A percentile compares a stretch with the other conserved stretches of the same genome.
phyloP scores from a whole-genome alignment of 2,113 vertebrate genomes.

The Plecturocebus donacophilus region DNA sequence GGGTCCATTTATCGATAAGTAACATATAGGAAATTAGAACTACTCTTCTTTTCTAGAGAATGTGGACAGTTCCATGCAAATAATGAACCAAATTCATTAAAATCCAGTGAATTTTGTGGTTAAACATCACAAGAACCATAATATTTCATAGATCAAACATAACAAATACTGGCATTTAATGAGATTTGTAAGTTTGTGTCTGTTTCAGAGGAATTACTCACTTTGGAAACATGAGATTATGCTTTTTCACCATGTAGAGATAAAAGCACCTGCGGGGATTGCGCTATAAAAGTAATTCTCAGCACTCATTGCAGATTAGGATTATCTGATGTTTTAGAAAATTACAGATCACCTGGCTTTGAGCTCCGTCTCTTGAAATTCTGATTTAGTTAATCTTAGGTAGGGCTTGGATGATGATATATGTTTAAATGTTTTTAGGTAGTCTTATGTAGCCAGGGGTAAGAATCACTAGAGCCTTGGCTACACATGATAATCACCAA shows the following conservation, averaged over 20 bases:
- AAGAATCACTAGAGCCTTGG: background rate
- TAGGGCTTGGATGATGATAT: background rate
- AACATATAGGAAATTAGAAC: background rate
- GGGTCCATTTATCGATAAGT: background rate
- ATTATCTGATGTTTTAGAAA: constrained; percentile 29
- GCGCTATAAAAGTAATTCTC: background rate
- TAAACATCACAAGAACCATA: background rate
- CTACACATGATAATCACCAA: background rate
- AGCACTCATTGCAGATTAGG: background rate
- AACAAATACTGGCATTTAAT: background rate
- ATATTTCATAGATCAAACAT: background rate
- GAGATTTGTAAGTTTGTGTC: background rate
- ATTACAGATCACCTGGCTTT: background rate
- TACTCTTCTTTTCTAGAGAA: background rate
- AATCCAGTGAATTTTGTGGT: background rate
- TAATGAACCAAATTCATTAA: background rate
- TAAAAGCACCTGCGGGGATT: background rate
- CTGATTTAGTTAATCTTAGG: background rate
- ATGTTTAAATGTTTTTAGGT: background rate
- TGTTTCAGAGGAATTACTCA: background rate
- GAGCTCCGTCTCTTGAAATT: background rate
- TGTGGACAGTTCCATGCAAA: background rate
- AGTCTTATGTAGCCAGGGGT: background rate
- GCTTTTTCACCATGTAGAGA: background rate
- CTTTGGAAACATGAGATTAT: background rate